Evolutionary conservation across 2,797 vertebrate genomes (phyloP).

Genomic region (Peromyscus eremicus): DNA sequence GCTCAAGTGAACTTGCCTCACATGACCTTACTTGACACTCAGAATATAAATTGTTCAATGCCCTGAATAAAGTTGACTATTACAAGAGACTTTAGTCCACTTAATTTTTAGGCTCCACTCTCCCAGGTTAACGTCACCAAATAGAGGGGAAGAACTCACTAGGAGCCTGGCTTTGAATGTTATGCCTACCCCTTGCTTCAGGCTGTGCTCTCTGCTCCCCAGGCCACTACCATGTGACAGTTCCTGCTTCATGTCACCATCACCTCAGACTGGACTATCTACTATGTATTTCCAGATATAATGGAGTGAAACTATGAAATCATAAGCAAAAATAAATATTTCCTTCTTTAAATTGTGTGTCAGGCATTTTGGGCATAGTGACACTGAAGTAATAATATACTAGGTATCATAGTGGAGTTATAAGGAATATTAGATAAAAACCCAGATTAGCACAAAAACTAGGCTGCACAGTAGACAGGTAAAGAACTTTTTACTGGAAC

Average conservation of each 20-base stretch:
- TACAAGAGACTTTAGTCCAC: not conserved
- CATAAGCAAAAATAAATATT: not conserved
- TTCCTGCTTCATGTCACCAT: not conserved
- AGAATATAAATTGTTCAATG: not conserved
- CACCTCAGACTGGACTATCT: no score
- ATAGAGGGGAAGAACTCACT: not conserved
- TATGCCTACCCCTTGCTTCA: not conserved
- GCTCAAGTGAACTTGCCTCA: not conserved
- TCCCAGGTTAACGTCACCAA: not conserved
- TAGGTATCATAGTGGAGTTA: not conserved
- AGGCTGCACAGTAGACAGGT: not conserved
- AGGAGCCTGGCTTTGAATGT: not conserved
- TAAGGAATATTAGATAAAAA: slow-evolving; percentile 2
- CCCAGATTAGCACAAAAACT: not conserved
- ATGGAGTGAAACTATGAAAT: not conserved
- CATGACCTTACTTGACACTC: not conserved
- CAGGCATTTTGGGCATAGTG: not conserved
- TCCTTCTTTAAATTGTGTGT: not conserved
- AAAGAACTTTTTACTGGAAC: not conserved
- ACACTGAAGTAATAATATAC: not conserved
- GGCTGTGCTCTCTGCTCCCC: not conserved
- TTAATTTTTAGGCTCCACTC: not conserved
- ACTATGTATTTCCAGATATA: not conserved
- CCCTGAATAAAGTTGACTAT: not conserved
- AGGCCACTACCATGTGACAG: not conserved